These are phyloP conservation scores for Brachystomella parvula DNA, from an alignment of 1,140 invertebrate species.

Conservation along the genomic window DNA sequence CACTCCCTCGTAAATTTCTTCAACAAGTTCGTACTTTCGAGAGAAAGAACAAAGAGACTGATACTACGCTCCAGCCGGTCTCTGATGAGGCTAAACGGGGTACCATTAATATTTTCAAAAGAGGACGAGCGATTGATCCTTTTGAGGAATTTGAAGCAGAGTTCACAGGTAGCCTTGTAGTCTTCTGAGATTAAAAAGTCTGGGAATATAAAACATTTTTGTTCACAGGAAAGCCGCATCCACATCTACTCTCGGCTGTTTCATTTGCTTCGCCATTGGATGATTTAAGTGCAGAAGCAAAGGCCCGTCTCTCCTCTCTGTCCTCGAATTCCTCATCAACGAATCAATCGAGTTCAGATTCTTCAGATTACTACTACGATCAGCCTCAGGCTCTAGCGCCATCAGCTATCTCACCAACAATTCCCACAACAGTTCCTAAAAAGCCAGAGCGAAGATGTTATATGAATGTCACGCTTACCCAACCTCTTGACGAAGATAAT, in stretches of 20 bases:
- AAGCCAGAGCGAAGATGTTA: not conserved
- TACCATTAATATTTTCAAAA: conserved; percentile 34
- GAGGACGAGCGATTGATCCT: conserved; percentile 21
- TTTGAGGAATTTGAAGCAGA: conserved; percentile 32
- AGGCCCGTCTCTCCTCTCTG: not conserved
- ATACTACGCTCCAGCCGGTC: not conserved
- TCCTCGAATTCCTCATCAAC: conserved; percentile 14
- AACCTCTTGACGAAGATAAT: not conserved
- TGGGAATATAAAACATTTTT: too few relatives aligned
- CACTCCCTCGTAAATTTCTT: conserved; percentile 21
- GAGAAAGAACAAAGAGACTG: not conserved
- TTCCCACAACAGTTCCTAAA: not conserved
- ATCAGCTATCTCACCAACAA: not conserved
- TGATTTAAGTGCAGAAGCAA: conserved; percentile 18
- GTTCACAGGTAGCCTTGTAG: too few relatives aligned
- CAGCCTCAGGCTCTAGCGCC: not conserved
- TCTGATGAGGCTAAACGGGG: conserved; percentile 19
- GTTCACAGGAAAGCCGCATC: too few relatives aligned
- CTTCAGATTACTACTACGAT: conserved; percentile 24
- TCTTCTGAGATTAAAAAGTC: too few relatives aligned
- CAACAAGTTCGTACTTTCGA: conserved; percentile 8
- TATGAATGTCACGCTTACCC: not conserved
- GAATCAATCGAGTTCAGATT: conserved; percentile 1
- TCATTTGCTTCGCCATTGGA: conserved; percentile 23
- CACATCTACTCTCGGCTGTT: conserved; percentile 9